Conservation (phyloP, 1,140 invertebrate genomes). For the Bicyclus anynana region DNA sequence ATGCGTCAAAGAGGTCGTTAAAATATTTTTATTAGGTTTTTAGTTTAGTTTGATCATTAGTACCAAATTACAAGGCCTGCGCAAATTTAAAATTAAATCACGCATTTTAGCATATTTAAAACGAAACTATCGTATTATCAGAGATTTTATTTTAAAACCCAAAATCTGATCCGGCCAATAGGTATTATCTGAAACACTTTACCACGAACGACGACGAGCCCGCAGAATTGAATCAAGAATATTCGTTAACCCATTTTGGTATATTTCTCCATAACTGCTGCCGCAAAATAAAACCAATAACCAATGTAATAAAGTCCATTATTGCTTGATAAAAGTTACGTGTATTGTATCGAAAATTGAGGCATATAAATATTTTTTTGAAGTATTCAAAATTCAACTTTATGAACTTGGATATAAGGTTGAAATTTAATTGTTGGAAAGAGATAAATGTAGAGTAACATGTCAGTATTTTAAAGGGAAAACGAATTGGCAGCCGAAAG, state of each 20-base stretch:
- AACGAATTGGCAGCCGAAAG: neutral
- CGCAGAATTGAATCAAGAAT: constrained; percentile 3
- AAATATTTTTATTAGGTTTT: no score
- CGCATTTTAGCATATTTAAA: no score
- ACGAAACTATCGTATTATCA: neutral
- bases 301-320: neutral
- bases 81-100: no score
- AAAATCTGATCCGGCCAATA: constrained; percentile 1
- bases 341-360: constrained; percentile 1
- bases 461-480: constrained; percentile 1
- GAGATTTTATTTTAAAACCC: neutral
- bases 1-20: no score
- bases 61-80: no score
- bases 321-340: neutral
- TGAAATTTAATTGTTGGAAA: neutral
- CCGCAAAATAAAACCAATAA: neutral
- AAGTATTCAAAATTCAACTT: neutral
- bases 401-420: neutral
- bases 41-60: no score
- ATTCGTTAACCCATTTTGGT: neutral
- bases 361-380: neutral
- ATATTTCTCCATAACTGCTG: neutral
- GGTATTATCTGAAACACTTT: neutral
- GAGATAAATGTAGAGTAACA: neutral
- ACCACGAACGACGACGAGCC: neutral